Base-by-base conservation (phyloP, 2,888 invertebrate species). In the Hartigia nigra region DNA sequence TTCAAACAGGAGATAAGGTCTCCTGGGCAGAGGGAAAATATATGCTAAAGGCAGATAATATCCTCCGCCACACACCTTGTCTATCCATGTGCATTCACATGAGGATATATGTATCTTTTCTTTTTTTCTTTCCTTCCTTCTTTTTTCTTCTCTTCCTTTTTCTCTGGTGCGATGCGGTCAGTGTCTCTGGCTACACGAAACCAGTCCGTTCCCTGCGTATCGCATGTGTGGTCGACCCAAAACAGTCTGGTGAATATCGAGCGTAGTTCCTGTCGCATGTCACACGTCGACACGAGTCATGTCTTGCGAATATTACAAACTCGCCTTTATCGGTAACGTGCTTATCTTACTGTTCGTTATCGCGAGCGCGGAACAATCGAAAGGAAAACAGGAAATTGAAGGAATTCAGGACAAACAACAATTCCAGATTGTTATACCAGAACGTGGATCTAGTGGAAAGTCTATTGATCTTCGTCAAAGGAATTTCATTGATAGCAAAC, bases 1-100 rank as follows among this genome's bases (percentile, higher is more conserved):
- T 84, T 82, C 82, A 84, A 87, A 87, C 87, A 87, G 86, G 86
- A 89, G 88, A 89, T 90, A 88, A 88, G 88, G 86, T 87, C 84
- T 34, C 23, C 72, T 32, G 83, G 77, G 82, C 86, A 82, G 76
- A 85, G 86, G 83, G 76, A 81, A 86, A 82, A 84, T 82, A 82
- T 77, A 81, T 70, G 75, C 75, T 69, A 77, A 77, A 69, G 78
- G 70, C 76, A 79, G 78, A 78, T 80, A 80, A 32, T 69, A 69
- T 79, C 81, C 79, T 81, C 80, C 76, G 78, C 83, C 80, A 76
- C 37, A 74, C 76, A 69, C 78, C 31, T 76, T 36, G 76, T 70
- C 34, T 74, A 75, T 72, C 34, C 35, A 35, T 31, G 35, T 31
- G 35, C 39, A 69, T 77, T 70, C 76, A 70, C 55, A 76, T 69